A percentile compares a stretch with the other conserved stretches of the same genome.
Evolutionary conservation across 1,140 invertebrate genomes (phyloP).

Genomic region (Tetranychus cinnabarinus): DNA sequence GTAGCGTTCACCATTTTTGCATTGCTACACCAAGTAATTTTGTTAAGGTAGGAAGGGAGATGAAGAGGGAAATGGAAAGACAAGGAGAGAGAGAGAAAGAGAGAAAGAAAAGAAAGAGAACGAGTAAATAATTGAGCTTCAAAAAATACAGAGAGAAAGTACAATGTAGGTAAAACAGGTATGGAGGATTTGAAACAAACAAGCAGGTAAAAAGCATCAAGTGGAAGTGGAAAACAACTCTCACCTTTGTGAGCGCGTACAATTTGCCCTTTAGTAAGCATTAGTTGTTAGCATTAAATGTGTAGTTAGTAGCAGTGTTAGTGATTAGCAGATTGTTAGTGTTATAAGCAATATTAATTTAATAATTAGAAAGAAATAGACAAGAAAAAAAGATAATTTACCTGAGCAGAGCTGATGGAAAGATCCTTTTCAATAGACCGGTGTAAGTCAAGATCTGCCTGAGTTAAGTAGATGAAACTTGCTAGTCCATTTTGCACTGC

Average conservation of each 20-base stretch:
- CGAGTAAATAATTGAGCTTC: neutral
- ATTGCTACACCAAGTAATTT: slow-evolving; percentile 21
- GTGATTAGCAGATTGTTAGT: neutral
- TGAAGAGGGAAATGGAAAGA: neutral
- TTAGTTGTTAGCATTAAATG: neutral
- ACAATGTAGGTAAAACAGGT: neutral
- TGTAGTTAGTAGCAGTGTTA: neutral
- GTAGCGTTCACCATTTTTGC: slow-evolving; percentile 26
- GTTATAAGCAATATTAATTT: neutral
- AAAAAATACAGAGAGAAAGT: neutral
- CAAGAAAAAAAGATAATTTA: neutral
- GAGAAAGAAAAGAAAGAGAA: neutral
- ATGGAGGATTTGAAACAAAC: neutral
- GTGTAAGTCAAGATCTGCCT: neutral
- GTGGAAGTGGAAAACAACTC: too few species aligned
- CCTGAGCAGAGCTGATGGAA: neutral
- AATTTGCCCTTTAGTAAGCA: neutral
- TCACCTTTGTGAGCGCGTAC: slow-evolving; percentile 1
- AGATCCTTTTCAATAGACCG: neutral
- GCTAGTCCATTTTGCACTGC: neutral
- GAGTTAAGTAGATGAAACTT: neutral
- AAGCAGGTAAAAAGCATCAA: neutral
- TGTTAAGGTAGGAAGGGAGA: neutral
- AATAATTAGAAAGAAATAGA: neutral
- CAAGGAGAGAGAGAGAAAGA: neutral